Base-by-base conservation (phyloP, 2,888 invertebrate genomes). In the Cactoblastis cactorum region DNA sequence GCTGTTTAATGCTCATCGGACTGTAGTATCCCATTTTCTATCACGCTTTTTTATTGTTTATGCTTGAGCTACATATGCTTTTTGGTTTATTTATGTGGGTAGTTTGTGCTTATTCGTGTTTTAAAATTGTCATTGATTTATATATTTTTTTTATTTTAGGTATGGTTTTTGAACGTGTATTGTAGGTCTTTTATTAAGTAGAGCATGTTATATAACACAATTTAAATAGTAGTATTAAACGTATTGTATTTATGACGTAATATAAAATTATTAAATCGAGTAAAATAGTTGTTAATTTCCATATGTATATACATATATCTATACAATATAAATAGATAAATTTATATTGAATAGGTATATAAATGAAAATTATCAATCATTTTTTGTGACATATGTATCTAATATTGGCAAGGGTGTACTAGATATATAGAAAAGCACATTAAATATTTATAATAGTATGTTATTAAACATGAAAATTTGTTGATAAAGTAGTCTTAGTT, bases 61-160 rank as follows among this genome's bases (percentile, higher is more conserved):
- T 54, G 58, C 58, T 58, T 58, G 45, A 43, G 58, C 56, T 41
- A 32, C 43, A 28, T 33, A 39, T 47, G 28, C 32, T 32, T 43
- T 49, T 39, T 14, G 2, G 32, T 49, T 39, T 15, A 14, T 11
- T 9, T 15, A 14, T 5, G 28, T 43, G 43, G 43, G 28, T 43
- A 43, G 43, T 9, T 15, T 9, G 15, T 28, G 28, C 0, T n/a
- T 43, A n/a, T 24, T 6, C 1, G 1, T 37, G 17, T 37, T 14
- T 12, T 37, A 9, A 9, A 1, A 9, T 15, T 37, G 4, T 34
- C 17, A 15, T 37, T 12, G 37, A 6, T 12, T 12, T 11, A 33
- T 33, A 4, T 33, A 6, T 1, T 12, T 8, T 1, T 12, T 12
- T 33, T n/a, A 33, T 33, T 12, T 12, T 28, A n/a, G n/a, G 3